Conservation (phyloP, 2,888 invertebrate species). For the Cataglyphis cursor region DNA sequence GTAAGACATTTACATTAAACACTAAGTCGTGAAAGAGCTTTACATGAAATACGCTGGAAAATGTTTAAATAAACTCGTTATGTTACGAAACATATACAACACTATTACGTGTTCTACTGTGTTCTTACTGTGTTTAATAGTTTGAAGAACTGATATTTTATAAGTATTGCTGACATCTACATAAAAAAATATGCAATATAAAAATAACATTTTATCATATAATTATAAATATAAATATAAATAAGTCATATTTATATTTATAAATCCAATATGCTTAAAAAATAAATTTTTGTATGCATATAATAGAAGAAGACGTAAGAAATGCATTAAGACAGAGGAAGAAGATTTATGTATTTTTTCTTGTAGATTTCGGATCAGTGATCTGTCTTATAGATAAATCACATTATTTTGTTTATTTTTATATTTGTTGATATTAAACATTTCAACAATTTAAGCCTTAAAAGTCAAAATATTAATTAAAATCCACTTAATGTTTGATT, state of each 20-base stretch:
- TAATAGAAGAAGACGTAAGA: neutral
- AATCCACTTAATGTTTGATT: neutral
- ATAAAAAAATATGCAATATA: neutral
- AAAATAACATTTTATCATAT: neutral
- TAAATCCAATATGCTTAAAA: neutral
- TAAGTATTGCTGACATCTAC: neutral
- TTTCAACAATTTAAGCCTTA: neutral
- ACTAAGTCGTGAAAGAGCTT: neutral
- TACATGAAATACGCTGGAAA: neutral
- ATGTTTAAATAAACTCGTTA: neutral
- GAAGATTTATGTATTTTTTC: neutral
- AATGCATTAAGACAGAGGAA: neutral
- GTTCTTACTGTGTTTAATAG: neutral
- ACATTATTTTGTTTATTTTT: neutral
- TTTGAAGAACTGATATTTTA: neutral
- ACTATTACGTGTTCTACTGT: neutral
- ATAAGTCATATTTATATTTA: slow-evolving; percentile 35
- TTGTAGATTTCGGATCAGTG: neutral
- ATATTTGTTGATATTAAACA: neutral
- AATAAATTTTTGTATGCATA: neutral
- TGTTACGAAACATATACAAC: neutral
- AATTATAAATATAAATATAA: slow-evolving; percentile 7
- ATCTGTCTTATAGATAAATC: neutral
- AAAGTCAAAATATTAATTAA: neutral
- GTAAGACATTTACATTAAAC: neutral